A percentile compares a stretch with the other conserved stretches of the same genome.
Conservation (phyloP, 2,888 invertebrate genomes). For the Drosophila cracens region DNA sequence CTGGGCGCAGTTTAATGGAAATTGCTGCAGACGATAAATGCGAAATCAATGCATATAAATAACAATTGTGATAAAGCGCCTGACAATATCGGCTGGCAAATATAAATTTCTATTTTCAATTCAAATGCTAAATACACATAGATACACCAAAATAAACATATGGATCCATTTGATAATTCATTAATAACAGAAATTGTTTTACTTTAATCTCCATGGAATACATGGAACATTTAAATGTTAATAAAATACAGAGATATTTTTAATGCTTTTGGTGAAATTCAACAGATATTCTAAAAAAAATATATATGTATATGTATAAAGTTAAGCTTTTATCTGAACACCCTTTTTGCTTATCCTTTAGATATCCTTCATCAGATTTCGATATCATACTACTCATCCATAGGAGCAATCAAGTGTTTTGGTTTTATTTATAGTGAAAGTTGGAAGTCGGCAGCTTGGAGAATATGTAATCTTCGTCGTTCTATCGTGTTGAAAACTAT, state of each 20-base stretch:
- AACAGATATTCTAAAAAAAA: not conserved
- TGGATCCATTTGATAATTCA: not conserved
- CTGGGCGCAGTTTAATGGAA: conserved; percentile 3
- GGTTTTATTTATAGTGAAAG: not conserved
- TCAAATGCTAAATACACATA: not conserved
- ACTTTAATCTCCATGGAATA: not conserved
- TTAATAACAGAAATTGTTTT: not conserved
- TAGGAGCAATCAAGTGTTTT: not conserved
- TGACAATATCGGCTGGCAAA: conserved; percentile 4
- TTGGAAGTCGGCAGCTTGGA: not conserved
- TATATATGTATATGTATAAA: not conserved
- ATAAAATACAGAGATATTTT: too few relatives aligned
- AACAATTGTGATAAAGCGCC: conserved; percentile 25
- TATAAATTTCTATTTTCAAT: conserved; percentile 23
- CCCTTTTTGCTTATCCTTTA: not conserved
- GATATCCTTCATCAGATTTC: not conserved
- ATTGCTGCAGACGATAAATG: conserved; percentile 13
- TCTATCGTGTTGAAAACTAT: not conserved
- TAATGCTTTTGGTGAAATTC: not conserved
- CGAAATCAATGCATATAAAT: conserved; percentile 21
- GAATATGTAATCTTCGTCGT: not conserved
- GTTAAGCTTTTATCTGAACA: not conserved
- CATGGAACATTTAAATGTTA: not conserved
- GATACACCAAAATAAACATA: not conserved
- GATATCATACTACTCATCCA: not conserved